Percentiles rank a stretch among this genome's conserved stretches.
phyloP scores from a whole-genome alignment of 2,888 invertebrate genomes.

The Aspidiotus destructor region DNA sequence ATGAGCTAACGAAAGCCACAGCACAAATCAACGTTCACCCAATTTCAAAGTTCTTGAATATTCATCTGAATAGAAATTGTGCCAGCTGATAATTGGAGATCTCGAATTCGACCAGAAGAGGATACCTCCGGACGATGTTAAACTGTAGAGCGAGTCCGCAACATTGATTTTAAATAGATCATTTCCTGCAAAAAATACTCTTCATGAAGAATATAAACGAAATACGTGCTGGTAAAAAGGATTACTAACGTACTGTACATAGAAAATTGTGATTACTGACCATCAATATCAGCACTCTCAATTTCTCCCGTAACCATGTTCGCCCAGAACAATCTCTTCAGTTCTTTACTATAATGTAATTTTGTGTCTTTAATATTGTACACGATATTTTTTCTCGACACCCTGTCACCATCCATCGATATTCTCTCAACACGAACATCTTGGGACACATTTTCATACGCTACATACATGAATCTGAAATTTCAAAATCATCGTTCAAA shows the following conservation, averaged over 20 bases:
- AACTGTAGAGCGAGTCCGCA: neutral
- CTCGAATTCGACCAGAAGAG: neutral
- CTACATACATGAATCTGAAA: constrained; percentile 57
- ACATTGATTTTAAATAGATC: no score
- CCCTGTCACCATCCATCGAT: constrained; percentile 54
- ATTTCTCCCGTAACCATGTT: constrained; percentile 58
- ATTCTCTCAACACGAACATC: constrained; percentile 55
- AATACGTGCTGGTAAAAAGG: neutral
- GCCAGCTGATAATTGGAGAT: neutral
- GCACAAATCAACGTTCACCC: neutral
- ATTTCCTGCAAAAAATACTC: no score
- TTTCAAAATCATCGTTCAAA: constrained; percentile 26
- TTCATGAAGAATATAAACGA: no score
- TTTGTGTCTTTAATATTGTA: constrained; percentile 47
- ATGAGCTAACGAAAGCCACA: no score
- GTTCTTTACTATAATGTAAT: constrained; percentile 50
- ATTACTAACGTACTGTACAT: neutral
- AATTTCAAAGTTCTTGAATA: neutral
- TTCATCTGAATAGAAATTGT: neutral
- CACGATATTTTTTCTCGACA: constrained; percentile 42
- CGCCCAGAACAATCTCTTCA: constrained; percentile 53
- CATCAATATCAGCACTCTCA: constrained; percentile 54
- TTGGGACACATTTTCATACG: constrained; percentile 40
- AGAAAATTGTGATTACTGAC: constrained; percentile 40
- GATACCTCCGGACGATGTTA: neutral